These are phyloP conservation scores for Rhineura floridana DNA, from an alignment of 2,113 vertebrate species.

Conservation along the genomic window DNA sequence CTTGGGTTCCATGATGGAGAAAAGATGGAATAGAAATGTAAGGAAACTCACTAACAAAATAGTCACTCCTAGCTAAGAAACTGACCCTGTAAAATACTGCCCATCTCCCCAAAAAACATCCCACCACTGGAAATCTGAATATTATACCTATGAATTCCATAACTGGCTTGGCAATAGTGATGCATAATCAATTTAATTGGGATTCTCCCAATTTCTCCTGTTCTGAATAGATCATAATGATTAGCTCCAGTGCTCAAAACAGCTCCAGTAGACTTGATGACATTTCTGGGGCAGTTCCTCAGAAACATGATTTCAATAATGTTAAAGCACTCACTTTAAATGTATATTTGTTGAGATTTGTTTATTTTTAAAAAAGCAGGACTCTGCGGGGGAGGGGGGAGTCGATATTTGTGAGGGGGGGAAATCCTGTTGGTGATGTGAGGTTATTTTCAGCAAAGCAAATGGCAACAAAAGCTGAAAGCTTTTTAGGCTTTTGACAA, in stretches of 20 bases:
- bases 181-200: background rate
- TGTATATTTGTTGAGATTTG: background rate
- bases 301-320: constrained; percentile 7
- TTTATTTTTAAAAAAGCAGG: background rate
- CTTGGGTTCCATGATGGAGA: too few species aligned
- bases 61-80: background rate
- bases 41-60: too few species aligned
- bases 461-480: background rate
- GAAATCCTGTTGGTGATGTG: background rate
- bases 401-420: background rate
- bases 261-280: background rate
- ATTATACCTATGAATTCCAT: background rate
- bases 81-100: background rate
- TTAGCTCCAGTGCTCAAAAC: background rate
- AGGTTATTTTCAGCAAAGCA: background rate
- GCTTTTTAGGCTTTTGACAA: constrained; percentile 5
- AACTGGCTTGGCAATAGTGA: background rate
- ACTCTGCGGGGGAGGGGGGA: too few species aligned
- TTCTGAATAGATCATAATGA: background rate
- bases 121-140: background rate
- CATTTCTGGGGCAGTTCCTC: background rate
- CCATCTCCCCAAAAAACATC: background rate
- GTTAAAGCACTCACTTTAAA: background rate
- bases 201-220: background rate
- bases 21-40: too few species aligned